Base-by-base conservation (phyloP, 2,797 vertebrate species). In the Etheostoma perlongum region DNA sequence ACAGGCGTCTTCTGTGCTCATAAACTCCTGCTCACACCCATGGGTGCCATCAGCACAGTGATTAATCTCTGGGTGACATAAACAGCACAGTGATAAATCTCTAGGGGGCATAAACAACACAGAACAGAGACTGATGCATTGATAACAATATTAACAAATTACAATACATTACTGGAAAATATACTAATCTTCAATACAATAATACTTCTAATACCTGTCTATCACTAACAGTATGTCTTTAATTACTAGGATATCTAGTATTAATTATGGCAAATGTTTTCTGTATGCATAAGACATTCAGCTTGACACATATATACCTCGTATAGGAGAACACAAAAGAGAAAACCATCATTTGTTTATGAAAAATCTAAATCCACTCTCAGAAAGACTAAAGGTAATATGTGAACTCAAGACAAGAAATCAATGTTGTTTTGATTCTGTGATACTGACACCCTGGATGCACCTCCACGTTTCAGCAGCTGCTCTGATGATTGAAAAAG, bases 1-100 rank as follows among this genome's bases (percentile, higher is more conserved):
- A 81, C 95, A 96, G 15, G 94, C 91, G n/a, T 95, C 92, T 51
- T 95, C 93, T 1, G 93, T 94, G 92, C 91, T 97, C 83, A 95
- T 82, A 49, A 96, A 97, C 72, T 97, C 94, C 0, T 97, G 97
- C 70, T 97, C 96, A 91, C 97, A 97, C 15, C 95, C 94, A 0
- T 96, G 96, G 48, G 80, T 90, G 36, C 89, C 94, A 79, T 91
- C 86, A 1, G 93, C 92, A 42, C 97, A 98, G 77, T 93, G 94
- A 62, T 91, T 75, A 0, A 75, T 61, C 40, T 79, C 81, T 91
- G 84, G 8, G 40, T 33, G 47, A 51, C 40, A 49, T 15, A 48
- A 60, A 53, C 14, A 66, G 5, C n/a, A 27, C 46, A 64, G 6
- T 93, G 94, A 62, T 91, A 72, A 0, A 75, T 64, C 40, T 81